Base-by-base conservation (phyloP, 2,888 invertebrate species). In the Belgica antarctica region DNA sequence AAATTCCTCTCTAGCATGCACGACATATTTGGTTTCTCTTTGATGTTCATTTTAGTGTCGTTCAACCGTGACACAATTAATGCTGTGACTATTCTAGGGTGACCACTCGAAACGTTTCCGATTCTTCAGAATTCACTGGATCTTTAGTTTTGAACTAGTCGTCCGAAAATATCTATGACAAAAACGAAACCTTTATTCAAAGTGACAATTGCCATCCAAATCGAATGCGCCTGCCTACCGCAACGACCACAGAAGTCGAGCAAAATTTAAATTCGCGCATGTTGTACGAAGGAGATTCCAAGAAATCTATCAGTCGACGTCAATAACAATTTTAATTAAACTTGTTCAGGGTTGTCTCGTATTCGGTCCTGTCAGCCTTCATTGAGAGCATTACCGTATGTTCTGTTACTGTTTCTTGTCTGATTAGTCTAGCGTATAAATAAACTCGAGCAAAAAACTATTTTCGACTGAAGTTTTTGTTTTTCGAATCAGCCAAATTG, bases 1-100 rank as follows among this genome's bases (percentile, higher is more conserved):
- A 52, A 52, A 52, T 52, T 22, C 41, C 41, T 52, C 22, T n/a
- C 7, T 3, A 52, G n/a, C 52, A 62, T 62, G 19, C 31, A 7
- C 1, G 52, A 68, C 25, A 34, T 52, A 68, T 68, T 34, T 57
- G 34, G 25, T 68, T 68, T 68, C 68, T 31, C 57, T 68, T 68
- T 57, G 68, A 68, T 68, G 57, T 68, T 63, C 57, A 46, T 57
- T 68, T 57, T 66, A 28, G 31, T 31, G n/a, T 34, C 57, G 47
- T 31, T 68, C 68, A 57, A 57, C 57, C 68, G 47, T 68, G 31
- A 22, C 28, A 7, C 1, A 47, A 68, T 52, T 52, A 12, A 57
- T 28, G 27, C 34, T 27, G 41, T 24, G 12, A 46, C 15, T 25
- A 12, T 27, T 5, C 27, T 7, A 52, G 41, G 41, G 41, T 52